Base-by-base conservation (phyloP, 2,888 invertebrate species). In the Pyrochroa serraticornis region DNA sequence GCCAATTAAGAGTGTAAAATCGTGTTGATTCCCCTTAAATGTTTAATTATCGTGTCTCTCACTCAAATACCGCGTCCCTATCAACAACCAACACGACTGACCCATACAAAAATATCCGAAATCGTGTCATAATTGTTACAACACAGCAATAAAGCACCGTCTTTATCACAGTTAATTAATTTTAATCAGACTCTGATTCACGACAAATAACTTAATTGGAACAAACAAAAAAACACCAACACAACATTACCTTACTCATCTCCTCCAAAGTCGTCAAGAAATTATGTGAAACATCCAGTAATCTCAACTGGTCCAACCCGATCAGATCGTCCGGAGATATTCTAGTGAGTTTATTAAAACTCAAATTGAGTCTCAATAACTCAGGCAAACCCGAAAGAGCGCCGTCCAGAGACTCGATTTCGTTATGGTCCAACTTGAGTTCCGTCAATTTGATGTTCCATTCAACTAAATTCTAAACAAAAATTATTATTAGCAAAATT, bases 251-350 rank as follows among this genome's bases (percentile, higher is more conserved):
- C 87, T 90, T 91, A 69, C 92, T 90, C 52, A 91, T 89, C 81
- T 91, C 91, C 75, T 91, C 90, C 53, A 93, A 81, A 1, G 91
- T 89, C 38, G 86, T 85, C 34, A 93, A 81, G 62, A 86, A 85
- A 76, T 93, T 93, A 72, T 89, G 83, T 0, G 93, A 92, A 39
- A 93, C 82, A 73, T 93, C 93, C 36, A 93, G 82, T 49, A 89
- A 80, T 71, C 85, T 85, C 36, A 93, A 80, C 61, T 87, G 86
- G 68, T 90, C 90, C 67, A 93, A 80, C 14, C 92, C 92, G 52
- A 89, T 88, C 43, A 93, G 83, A 74, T 92, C 92, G 49, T 90
- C 90, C 0, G 90, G 88, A 0, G 88, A 85, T 68, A 93, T 88
- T 59, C 85, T 84, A 62, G 87, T 87, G 13, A 93, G 80, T 58